phyloP scores from a whole-genome alignment of 2,888 invertebrate genomes.

The Spodoptera littoralis region DNA sequence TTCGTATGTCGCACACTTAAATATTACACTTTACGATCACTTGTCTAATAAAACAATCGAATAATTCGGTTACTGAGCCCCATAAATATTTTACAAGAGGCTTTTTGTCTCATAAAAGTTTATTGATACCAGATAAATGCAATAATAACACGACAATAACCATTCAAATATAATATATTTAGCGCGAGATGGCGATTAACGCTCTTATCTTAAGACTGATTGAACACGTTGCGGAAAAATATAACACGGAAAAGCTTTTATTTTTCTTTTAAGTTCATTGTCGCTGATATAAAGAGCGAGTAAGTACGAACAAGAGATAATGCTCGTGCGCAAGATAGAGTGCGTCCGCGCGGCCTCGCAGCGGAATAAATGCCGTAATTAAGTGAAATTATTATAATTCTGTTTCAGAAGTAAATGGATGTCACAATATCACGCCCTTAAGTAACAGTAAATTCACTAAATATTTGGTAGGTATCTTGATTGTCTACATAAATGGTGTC shows the following conservation, averaged over 20 bases:
- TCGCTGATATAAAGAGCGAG: slow-evolving; percentile 65
- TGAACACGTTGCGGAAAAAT: slow-evolving; percentile 65
- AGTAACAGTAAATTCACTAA: slow-evolving; percentile 75
- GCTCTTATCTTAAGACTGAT: slow-evolving; percentile 56
- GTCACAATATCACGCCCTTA: slow-evolving; percentile 81
- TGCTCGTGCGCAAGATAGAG: slow-evolving; percentile 73
- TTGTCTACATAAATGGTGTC: slow-evolving; percentile 63
- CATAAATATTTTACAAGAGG: slow-evolving; percentile 58
- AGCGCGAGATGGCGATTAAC: slow-evolving; percentile 25
- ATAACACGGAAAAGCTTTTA: slow-evolving; percentile 80
- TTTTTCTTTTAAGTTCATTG: slow-evolving; percentile 78
- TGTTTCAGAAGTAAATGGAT: slow-evolving; percentile 83
- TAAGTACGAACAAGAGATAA: slow-evolving; percentile 64
- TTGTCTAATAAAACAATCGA: slow-evolving; percentile 83
- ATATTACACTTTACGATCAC: slow-evolving; percentile 73
- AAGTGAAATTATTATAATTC: slow-evolving; percentile 87
- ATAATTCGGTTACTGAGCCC: slow-evolving; percentile 68
- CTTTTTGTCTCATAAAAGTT: slow-evolving; percentile 59
- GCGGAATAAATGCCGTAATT: slow-evolving; percentile 86
- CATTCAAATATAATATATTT: slow-evolving; percentile 37
- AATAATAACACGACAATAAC: slow-evolving; percentile 35
- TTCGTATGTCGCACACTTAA: slow-evolving; percentile 66
- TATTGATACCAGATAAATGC: slow-evolving; percentile 43
- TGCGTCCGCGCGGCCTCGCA: slow-evolving; percentile 75
- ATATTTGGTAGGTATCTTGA: slow-evolving; percentile 67